Conservation (phyloP, 2,888 invertebrate species). For the Pammene fasciana region DNA sequence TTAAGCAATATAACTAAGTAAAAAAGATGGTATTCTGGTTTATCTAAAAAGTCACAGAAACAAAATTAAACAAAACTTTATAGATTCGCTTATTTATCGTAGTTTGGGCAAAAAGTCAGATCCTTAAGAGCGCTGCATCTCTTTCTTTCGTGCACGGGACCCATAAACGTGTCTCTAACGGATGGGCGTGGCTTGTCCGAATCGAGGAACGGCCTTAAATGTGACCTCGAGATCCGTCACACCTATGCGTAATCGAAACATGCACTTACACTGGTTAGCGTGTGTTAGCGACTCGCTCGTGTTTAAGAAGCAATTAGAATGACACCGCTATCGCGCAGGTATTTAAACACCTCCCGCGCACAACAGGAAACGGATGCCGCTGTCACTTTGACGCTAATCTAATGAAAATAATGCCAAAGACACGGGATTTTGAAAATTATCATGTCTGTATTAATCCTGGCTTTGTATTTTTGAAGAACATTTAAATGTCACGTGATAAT, state of each 20-base stretch:
- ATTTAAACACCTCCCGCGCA: conserved; percentile 18
- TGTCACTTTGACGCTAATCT: conserved; percentile 39
- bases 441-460: conserved; percentile 24
- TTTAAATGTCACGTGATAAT: not conserved
- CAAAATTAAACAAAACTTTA: no score
- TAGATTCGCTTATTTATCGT: no score
- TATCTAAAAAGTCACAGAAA: no score
- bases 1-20: no score
- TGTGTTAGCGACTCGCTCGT: not conserved
- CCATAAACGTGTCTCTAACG: no score
- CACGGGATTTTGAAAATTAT: conserved; percentile 29
- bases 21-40: no score
- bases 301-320: not conserved
- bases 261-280: not conserved
- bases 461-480: not conserved
- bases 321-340: conserved; percentile 7
- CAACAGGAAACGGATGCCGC: conserved; percentile 44
- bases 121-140: no score
- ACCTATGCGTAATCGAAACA: not conserved
- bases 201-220: no score
- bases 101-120: no score
- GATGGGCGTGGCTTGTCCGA: no score
- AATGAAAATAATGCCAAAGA: conserved; percentile 25
- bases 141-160: no score
- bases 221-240: not conserved